Conservation (phyloP, 2,113 vertebrate species). For the Gymnorhina tibicen region DNA sequence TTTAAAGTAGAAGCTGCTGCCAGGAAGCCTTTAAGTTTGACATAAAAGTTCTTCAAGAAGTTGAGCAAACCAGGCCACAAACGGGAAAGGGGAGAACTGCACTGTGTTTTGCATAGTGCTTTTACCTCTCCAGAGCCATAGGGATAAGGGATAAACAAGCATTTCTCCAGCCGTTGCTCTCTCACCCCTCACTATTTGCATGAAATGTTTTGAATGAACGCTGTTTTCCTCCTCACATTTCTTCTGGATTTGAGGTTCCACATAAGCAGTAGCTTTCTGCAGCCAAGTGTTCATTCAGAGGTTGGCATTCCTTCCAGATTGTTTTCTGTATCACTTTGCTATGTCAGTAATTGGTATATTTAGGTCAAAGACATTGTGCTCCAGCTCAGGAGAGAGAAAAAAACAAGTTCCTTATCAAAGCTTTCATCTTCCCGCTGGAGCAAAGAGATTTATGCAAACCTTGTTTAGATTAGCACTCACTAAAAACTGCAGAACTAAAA, state of each 20-base stretch:
- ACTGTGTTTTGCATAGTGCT: background rate
- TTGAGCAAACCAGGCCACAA: background rate
- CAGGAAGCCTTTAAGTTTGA: background rate
- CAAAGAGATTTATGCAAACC: constrained; percentile 5
- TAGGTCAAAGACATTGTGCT: constrained; percentile 37
- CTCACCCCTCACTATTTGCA: background rate
- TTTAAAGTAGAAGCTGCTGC: background rate
- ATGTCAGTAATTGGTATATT: constrained; percentile 48
- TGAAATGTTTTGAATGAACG: background rate
- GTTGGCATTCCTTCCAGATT: background rate
- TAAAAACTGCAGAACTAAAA: constrained; percentile 14
- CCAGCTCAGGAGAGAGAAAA: background rate
- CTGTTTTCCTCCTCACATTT: background rate
- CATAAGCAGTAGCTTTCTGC: background rate
- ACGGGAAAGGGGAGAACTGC: background rate
- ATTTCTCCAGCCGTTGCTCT: background rate
- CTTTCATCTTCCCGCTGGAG: constrained; percentile 14
- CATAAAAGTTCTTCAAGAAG: background rate
- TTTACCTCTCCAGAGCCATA: background rate
- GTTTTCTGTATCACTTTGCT: constrained; percentile 19
- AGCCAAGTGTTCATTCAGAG: constrained; percentile 29
- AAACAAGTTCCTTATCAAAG: constrained; percentile 9
- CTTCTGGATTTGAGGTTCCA: background rate
- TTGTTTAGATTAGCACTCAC: constrained; percentile 4
- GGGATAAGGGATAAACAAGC: background rate